These are phyloP conservation scores for Aquatica leii DNA, from an alignment of 2,888 invertebrate species.

Conservation along the genomic window DNA sequence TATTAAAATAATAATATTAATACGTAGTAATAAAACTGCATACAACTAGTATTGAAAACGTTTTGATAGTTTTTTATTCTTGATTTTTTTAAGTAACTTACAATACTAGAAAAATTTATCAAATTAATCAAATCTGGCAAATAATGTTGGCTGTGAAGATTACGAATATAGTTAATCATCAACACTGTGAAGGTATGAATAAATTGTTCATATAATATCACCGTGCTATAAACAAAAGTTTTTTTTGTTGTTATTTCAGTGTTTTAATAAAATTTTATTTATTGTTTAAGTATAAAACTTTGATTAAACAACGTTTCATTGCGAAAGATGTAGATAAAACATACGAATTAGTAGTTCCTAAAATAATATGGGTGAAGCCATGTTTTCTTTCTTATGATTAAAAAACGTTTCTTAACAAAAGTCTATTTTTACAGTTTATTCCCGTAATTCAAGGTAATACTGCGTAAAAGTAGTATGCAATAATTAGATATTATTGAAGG, in stretches of 20 bases:
- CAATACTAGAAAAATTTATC: too few species aligned
- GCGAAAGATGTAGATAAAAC: neutral
- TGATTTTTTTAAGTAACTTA: too few species aligned
- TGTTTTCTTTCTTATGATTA: conserved; percentile 20
- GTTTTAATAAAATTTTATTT: neutral
- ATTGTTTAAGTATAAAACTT: neutral
- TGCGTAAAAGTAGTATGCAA: conserved; percentile 30
- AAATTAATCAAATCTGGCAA: too few species aligned
- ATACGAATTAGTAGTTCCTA: conserved; percentile 8
- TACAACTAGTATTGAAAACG: too few species aligned
- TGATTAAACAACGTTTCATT: neutral
- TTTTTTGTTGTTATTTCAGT: neutral
- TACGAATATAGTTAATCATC: neutral
- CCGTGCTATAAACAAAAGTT: conserved; percentile 3
- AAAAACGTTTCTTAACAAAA: conserved; percentile 11
- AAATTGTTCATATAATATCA: conserved; percentile 9
- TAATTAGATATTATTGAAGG: conserved; percentile 20
- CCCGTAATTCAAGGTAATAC: conserved; percentile 18
- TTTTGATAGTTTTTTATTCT: too few species aligned
- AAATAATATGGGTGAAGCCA: conserved; percentile 11
- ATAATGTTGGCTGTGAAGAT: too few species aligned
- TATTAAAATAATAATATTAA: too few species aligned
- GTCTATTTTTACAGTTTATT: conserved; percentile 25
- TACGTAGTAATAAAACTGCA: too few species aligned
- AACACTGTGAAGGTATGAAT: neutral